These are phyloP conservation scores for Cheilosia vulpina DNA, from an alignment of 2,888 invertebrate genomes.

Conservation along the genomic window DNA sequence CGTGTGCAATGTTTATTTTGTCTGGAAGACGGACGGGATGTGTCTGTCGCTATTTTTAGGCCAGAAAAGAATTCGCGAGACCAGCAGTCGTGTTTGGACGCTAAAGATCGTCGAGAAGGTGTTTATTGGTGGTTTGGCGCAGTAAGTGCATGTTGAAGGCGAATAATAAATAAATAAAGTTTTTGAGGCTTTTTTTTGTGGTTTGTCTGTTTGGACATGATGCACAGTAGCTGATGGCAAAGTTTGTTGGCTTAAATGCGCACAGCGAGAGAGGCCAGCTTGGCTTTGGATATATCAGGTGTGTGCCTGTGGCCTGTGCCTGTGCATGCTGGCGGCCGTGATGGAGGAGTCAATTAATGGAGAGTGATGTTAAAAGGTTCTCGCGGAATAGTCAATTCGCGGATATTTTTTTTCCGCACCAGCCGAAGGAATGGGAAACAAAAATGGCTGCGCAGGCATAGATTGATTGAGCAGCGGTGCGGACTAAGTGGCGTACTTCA, in stretches of 20 bases:
- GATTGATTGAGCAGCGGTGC: background rate
- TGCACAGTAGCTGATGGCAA: slow-evolving; percentile 73
- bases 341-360: slow-evolving; percentile 74
- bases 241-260: slow-evolving; percentile 63
- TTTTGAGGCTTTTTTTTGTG: slow-evolving; percentile 14
- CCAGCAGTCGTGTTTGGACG: slow-evolving; percentile 40
- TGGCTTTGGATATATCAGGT: slow-evolving; percentile 45
- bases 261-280: slow-evolving; percentile 39
- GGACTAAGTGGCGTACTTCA: too few relatives aligned
- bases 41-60: slow-evolving; percentile 68
- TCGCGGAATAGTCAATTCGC: slow-evolving; percentile 37
- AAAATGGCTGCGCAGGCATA: background rate
- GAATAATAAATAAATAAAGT: slow-evolving; percentile 72
- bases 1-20: slow-evolving; percentile 65
- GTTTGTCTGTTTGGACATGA: slow-evolving; percentile 45
- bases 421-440: background rate
- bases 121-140: slow-evolving; percentile 74
- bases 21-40: slow-evolving; percentile 67
- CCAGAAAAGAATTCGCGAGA: slow-evolving; percentile 29
- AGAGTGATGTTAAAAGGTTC: slow-evolving; percentile 68
- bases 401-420: background rate
- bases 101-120: slow-evolving; percentile 70
- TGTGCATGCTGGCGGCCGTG: slow-evolving; percentile 23
- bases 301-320: background rate
- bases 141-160: slow-evolving; percentile 74